Percentiles rank a stretch among this genome's conserved stretches.
These are phyloP conservation scores for Cyphomyrus plagiostoma DNA, from an alignment of 2,113 vertebrate genomes.

Conservation along the genomic window DNA sequence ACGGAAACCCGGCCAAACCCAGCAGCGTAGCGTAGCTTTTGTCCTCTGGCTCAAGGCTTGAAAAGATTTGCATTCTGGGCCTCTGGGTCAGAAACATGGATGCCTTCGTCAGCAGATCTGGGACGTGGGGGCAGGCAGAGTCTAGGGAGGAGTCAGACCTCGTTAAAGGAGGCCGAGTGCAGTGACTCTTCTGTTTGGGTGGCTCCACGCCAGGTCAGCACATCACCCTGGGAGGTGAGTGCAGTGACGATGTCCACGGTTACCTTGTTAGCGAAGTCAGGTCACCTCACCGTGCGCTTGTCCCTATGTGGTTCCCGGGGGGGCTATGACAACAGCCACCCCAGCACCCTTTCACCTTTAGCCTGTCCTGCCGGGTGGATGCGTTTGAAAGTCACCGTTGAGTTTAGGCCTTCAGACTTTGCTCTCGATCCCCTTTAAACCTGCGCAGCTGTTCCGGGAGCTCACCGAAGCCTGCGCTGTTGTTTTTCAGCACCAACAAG, in stretches of 20 bases:
- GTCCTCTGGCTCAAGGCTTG: background rate
- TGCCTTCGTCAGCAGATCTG: background rate
- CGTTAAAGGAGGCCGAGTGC: background rate
- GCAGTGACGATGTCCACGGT: background rate
- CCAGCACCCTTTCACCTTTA: background rate
- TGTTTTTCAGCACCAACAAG: background rate
- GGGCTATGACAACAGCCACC: background rate
- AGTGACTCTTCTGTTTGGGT: background rate
- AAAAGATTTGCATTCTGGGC: background rate
- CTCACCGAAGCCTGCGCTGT: background rate
- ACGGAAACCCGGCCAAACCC: constrained; percentile 1
- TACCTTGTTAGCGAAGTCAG: background rate
- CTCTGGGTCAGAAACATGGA: background rate
- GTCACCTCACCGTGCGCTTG: background rate
- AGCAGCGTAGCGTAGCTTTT: background rate
- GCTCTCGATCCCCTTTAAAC: background rate
- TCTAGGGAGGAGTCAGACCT: background rate
- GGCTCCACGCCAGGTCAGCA: background rate
- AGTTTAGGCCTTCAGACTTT: background rate
- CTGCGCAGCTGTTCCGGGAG: background rate
- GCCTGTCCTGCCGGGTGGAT: background rate
- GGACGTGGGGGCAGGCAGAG: background rate
- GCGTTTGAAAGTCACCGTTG: background rate
- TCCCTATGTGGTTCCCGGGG: background rate
- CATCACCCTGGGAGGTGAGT: background rate